phyloP scores from a whole-genome alignment of 2,113 vertebrate genomes.

The Heliornis fulica region DNA sequence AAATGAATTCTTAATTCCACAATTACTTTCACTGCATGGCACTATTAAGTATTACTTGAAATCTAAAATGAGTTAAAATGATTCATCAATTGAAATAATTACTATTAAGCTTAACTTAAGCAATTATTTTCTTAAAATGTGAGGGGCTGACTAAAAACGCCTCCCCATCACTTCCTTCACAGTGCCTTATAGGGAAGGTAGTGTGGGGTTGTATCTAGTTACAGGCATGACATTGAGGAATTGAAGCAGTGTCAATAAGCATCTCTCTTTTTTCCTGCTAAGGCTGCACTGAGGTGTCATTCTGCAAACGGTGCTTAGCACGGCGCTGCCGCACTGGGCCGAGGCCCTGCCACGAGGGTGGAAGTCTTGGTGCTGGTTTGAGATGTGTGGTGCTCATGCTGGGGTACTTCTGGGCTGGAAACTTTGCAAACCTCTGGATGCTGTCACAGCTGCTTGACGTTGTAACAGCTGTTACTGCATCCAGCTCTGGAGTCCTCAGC shows the following conservation, averaged over 20 bases:
- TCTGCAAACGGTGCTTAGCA: background rate
- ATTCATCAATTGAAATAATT: constrained; percentile 35
- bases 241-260: fast-evolving
- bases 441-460: background rate
- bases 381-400: fast-evolving
- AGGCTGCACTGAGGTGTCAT: background rate
- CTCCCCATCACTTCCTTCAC: background rate
- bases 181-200: background rate
- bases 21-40: background rate
- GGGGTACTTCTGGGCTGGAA: background rate
- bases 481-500: too few species aligned
- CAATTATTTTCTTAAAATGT: background rate
- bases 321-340: fast-evolving
- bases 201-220: background rate
- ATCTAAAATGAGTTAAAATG: constrained; percentile 7
- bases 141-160: background rate
- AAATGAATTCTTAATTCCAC: background rate
- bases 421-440: background rate
- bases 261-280: background rate
- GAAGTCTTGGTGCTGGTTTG: background rate
- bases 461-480: too few species aligned
- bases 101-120: background rate
- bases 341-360: background rate
- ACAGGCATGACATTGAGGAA: background rate
- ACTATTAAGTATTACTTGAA: background rate